Percentiles rank a stretch among this genome's conserved stretches.
These are phyloP conservation scores for Onthophagus taurus DNA, from an alignment of 1,140 invertebrate species.

Conservation along the genomic window DNA sequence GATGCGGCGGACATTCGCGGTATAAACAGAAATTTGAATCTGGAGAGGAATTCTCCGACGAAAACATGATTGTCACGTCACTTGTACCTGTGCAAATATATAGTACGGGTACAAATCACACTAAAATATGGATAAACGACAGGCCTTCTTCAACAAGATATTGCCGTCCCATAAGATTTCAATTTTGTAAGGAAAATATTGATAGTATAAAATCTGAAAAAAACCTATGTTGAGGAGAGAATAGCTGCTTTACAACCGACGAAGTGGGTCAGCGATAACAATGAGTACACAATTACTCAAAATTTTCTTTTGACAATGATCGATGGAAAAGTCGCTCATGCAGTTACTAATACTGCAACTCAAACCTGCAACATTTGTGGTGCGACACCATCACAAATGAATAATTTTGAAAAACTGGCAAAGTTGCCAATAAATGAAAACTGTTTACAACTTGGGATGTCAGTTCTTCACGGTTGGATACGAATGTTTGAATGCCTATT, in stretches of 20 bases:
- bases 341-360: slow-evolving; percentile 18
- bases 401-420: slow-evolving; percentile 20
- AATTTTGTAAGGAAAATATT: not conserved
- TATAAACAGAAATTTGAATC: not conserved
- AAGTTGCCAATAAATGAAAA: slow-evolving; percentile 19
- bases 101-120: not conserved
- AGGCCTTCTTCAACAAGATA: not conserved
- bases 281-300: not conserved
- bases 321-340: not conserved
- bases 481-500: slow-evolving; percentile 35
- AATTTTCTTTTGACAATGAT: slow-evolving; percentile 1
- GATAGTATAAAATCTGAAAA: not conserved
- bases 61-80: not conserved
- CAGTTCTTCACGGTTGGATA: slow-evolving; percentile 34
- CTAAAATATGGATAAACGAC: not conserved
- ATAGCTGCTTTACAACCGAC: not conserved
- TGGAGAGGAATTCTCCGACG: not conserved
- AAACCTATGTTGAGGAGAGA: no score
- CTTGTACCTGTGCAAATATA: not conserved
- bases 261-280: not conserved
- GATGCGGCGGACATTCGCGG: no score
- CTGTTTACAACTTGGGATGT: slow-evolving; percentile 29
- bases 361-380: slow-evolving; percentile 34
- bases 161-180: not conserved
- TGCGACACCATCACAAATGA: slow-evolving; percentile 29